Conservation (phyloP, 2,888 invertebrate species). For the Zhuqinia jingwanae region DNA sequence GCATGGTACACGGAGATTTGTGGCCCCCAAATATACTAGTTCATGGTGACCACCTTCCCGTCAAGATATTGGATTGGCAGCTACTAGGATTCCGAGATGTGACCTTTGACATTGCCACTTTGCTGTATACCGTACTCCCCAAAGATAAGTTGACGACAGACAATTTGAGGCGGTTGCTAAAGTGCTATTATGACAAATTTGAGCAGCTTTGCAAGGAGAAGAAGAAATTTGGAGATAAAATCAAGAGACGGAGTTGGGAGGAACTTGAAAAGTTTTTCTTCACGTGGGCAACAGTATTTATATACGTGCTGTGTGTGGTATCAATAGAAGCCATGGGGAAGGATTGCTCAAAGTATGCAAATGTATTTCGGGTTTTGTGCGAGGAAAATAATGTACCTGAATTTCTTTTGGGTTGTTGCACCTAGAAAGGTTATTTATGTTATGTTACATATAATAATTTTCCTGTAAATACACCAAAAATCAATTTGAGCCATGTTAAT, state of each 20-base stretch:
- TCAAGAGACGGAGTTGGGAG: conserved; percentile 57
- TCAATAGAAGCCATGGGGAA: conserved; percentile 45
- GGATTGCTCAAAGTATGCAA: conserved; percentile 57
- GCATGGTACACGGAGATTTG: conserved; percentile 73
- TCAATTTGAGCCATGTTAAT: no score
- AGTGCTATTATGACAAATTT: conserved; percentile 68
- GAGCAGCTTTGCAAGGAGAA: conserved; percentile 33
- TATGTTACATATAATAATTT: no score
- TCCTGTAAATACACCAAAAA: no score
- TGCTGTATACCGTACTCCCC: conserved; percentile 68
- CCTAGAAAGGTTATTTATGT: neutral
- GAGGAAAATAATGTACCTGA: conserved; percentile 56
- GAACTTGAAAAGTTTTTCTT: conserved; percentile 73
- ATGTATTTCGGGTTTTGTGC: conserved; percentile 60
- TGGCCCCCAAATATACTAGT: conserved; percentile 76
- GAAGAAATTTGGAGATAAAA: conserved; percentile 25
- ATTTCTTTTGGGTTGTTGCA: conserved; percentile 46
- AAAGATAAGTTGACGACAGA: conserved; percentile 52
- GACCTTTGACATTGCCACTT: conserved; percentile 67
- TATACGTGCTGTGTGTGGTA: conserved; percentile 42
- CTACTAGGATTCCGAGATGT: conserved; percentile 71
- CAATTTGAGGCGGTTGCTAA: conserved; percentile 39
- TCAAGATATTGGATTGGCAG: conserved; percentile 78
- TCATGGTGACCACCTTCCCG: conserved; percentile 46
- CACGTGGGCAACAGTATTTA: conserved; percentile 68